phyloP scores from a whole-genome alignment of 35 echinoderm and acorn worm species.

The Amphiura filiformis region DNA sequence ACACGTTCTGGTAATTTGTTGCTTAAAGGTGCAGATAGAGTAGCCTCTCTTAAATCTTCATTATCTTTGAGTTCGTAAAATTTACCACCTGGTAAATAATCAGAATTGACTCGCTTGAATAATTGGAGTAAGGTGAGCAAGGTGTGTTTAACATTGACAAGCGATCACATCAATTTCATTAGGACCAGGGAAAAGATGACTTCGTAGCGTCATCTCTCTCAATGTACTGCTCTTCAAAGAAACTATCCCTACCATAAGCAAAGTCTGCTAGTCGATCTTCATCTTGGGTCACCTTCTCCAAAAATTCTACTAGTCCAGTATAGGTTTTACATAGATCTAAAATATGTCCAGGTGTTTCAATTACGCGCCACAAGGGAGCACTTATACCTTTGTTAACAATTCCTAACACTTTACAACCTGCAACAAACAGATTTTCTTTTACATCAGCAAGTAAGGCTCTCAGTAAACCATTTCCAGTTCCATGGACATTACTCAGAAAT shows the following conservation, averaged over 20 bases:
- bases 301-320: conserved; percentile 21
- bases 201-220: conserved; percentile 47
- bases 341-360: conserved; percentile 31
- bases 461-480: conserved; percentile 21
- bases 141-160: conserved; percentile 27
- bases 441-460: conserved; percentile 27
- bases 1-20: conserved; percentile 31
- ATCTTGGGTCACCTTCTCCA: conserved; percentile 11
- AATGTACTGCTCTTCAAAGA: conserved; percentile 27
- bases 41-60: conserved; percentile 3
- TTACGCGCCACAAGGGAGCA: conserved; percentile 32
- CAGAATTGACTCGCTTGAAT: conserved; percentile 1
- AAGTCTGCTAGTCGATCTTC: conserved; percentile 31
- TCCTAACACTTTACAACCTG: conserved; percentile 49
- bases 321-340: conserved; percentile 31
- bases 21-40: conserved; percentile 7
- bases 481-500: conserved; percentile 24
- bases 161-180: conserved; percentile 6
- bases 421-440: conserved; percentile 31
- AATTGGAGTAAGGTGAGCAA: conserved; percentile 20
- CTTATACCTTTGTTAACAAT: conserved; percentile 42
- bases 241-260: conserved; percentile 9
- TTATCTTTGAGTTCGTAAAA: conserved; percentile 12
- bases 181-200: conserved; percentile 25
- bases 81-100: conserved; percentile 29